Base-by-base conservation (phyloP, 2,113 vertebrate genomes). In the Brachyistius frenatus region DNA sequence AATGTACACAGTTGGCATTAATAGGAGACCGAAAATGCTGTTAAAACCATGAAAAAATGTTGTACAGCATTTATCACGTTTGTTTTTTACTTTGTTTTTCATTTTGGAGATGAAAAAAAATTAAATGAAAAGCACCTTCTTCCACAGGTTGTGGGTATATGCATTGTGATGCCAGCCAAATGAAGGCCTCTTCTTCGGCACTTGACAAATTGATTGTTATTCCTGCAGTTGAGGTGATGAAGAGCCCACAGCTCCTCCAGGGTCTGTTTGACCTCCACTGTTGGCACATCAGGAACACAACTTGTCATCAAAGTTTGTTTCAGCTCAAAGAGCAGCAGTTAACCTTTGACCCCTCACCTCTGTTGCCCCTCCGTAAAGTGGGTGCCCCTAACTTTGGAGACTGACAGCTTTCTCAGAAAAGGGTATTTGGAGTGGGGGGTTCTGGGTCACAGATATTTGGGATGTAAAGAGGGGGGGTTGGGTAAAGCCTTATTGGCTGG, bases 231-330 rank as follows among this genome's bases (percentile, higher is more conserved):
- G 81, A 86, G 87, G 81, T 89, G 89, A 89, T 83, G 81, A 89
- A 90, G 73, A 81, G 81, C 50, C 82, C 56, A 16, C 57, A 67
- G 75, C 72, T 84, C 85, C 58, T 66, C 81, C 64, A 33, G 73
- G 76, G 82, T 84, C 86, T 85, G 82, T 83, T 87, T 89, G 90
- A 92, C 88, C 90, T 87, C 90, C 74, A 54, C 56, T 23, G 67
- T 79, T 83, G 83, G 79, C 86, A 89, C 80, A 85, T 86, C 77
- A 82, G 84, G 86, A 85, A 79, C 83, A 89, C 78, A 84, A 84
- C 92, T 88, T 92, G 91, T 93, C 92, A 91, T 93, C 91, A 92
- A 91, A 90, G 88, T 89, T 85, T 64, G 84, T 90, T 90, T 88
- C 88, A 85, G 89, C 70, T 90, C 86, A 86, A 81, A 91, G 88